Evolutionary conservation across 1,140 invertebrate species (phyloP), one percentile per base, ranked within the genome.

Genomic region (Leptinotarsa lineolata): DNA sequence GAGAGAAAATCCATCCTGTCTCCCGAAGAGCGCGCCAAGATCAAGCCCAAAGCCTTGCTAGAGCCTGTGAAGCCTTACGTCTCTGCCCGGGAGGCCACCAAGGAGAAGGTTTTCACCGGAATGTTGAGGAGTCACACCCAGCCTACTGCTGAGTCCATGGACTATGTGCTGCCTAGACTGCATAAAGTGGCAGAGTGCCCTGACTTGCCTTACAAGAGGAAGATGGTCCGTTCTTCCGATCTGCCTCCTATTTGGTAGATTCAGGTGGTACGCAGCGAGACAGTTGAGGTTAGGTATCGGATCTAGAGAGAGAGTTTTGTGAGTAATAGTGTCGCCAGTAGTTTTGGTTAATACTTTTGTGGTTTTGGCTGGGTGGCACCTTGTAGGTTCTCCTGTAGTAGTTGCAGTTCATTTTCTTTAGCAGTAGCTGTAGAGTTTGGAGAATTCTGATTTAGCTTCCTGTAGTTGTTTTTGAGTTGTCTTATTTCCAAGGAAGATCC

Each of bases 1-100:
- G 76, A 77, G 69, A 68, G 72, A n/a, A 76, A 74, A 72, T 78
- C 74, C 24, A 79, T 81, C 20, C 77, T 77, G 78, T 82, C 76
- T 79, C 85, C 76, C 63, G 85, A 84, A 81, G 84, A 84, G 72
- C 81, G 83, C 70, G 87, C 87, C 75, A 86, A 86, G 84, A 89
- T 91, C 78, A 85, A 84, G 81, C 87, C 89, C 73, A 39, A 39
- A 54, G 61, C 20, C 24, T 21, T 63, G 20, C 44, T 89, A 74
- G 84, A 85, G 72, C 89, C 89, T 75, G 85, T 89, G 54, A 86
- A 88, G 82, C 88, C 89, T 3, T 91, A 91, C 81, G 86, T 90
- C 75, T 88, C 89, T 12, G 86, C 90, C 39, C 85, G 90, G 67
- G 90, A 91, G 73, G 83, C 85, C 77, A 91, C 89, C 72, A 86